Conservation (phyloP, 37 sponge, comb jelly and placozoan species). For the Bolinopsis microptera region DNA sequence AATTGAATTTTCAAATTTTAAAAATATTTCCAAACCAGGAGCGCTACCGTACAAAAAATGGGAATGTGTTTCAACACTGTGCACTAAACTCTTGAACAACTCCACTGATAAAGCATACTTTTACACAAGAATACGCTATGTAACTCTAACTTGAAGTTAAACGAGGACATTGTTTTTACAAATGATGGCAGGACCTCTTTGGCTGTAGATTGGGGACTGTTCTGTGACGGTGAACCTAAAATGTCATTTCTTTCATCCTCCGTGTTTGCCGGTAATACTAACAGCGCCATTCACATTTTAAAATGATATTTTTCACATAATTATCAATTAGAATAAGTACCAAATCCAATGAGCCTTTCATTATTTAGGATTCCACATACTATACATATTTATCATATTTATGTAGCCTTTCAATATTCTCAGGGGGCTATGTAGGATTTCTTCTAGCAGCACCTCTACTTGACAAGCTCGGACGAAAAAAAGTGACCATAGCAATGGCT, state of each 20-base stretch:
- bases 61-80: neutral
- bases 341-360: too few species aligned
- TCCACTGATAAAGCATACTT: constrained; percentile 16
- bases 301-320: too few species aligned
- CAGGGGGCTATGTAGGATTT: neutral
- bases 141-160: neutral
- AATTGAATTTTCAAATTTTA: too few species aligned
- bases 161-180: neutral
- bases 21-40: too few species aligned
- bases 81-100: neutral
- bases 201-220: constrained; percentile 27
- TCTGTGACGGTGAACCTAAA: constrained; percentile 17
- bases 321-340: too few species aligned
- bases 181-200: neutral
- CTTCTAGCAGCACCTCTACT: neutral
- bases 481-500: neutral
- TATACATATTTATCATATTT: too few species aligned
- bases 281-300: too few species aligned
- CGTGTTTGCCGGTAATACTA: neutral
- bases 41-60: neutral
- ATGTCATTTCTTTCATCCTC: constrained; percentile 24
- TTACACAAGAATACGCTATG: neutral
- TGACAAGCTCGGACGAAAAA: neutral
- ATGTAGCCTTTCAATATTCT: too few species aligned
- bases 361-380: too few species aligned